A percentile compares a stretch with the other conserved stretches of the same genome.
phyloP scores from a whole-genome alignment of 37 sponge, comb jelly and placozoan genomes.

The Axinella damicornis region DNA sequence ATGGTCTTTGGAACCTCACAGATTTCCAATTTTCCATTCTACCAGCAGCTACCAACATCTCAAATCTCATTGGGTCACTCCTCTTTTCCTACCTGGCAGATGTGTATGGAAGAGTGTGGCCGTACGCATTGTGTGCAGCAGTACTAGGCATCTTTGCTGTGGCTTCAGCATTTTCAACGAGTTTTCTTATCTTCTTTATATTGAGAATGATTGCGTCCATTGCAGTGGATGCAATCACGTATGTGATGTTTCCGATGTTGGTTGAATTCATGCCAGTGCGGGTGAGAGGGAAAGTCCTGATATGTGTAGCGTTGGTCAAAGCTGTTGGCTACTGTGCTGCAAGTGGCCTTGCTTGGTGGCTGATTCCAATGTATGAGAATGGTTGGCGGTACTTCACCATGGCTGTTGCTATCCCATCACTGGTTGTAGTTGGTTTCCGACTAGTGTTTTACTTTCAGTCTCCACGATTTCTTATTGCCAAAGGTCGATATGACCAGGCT shows the following conservation, averaged over 20 bases:
- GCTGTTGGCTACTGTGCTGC: slow-evolving; percentile 9
- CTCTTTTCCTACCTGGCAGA: slow-evolving; percentile 38
- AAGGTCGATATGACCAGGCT: not conserved
- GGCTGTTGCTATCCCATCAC: slow-evolving; percentile 8
- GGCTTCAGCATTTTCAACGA: slow-evolving; percentile 56
- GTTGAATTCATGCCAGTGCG: slow-evolving; percentile 57
- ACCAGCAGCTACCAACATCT: slow-evolving; percentile 14
- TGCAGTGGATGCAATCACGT: slow-evolving; percentile 17
- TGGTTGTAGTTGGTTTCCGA: slow-evolving; percentile 2
- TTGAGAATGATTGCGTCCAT: slow-evolving; percentile 29
- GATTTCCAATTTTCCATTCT: slow-evolving; percentile 24
- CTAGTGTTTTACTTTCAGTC: slow-evolving; percentile 20
- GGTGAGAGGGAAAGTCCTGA: slow-evolving; percentile 38
- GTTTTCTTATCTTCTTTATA: slow-evolving; percentile 29
- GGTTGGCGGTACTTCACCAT: slow-evolving; percentile 46
- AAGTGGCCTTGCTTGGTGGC: slow-evolving; percentile 60
- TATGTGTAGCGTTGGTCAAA: not conserved
- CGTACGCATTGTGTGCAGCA: slow-evolving; percentile 17
- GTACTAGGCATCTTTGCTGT: slow-evolving; percentile 20
- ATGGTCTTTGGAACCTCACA: slow-evolving; percentile 15
- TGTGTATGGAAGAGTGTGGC: slow-evolving; percentile 54
- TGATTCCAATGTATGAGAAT: slow-evolving; percentile 37
- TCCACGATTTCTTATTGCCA: slow-evolving; percentile 28
- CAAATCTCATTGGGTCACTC: slow-evolving; percentile 47
- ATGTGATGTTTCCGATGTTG: slow-evolving; percentile 23